Base-by-base conservation (phyloP, 30 jellyfish, hydroid and myxozoan genomes). In the Turritopsis dohrnii region DNA sequence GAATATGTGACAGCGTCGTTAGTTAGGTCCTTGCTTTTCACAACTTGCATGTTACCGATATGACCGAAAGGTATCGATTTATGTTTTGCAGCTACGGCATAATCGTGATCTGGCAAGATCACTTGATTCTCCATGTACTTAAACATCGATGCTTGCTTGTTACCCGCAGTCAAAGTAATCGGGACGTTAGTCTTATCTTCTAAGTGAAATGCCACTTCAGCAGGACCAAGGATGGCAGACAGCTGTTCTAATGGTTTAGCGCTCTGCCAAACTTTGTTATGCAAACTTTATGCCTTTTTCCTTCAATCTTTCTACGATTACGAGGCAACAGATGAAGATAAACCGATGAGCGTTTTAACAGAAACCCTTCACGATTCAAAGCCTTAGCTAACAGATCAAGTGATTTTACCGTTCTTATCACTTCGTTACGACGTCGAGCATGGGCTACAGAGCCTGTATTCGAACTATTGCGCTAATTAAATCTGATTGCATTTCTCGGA, bases 341-440 rank as follows among this genome's bases (percentile, higher is more conserved):
- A 77, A 76, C 92, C 26, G 92, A 84, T 69, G 92, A 75, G 52
- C 92, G 93, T 53, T 84, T 79, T 75, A 84, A 84, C 1, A 26
- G 73, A 91, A 27, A 84, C 72, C 92, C 92, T 76, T 84, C 93
- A 75, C 66, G 84, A 76, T 84, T 84, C 92, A 84, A 84, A 21
- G 90, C 92, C 79, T 77, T 91, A 25, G 52, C 53, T 75, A 84
- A 75, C 66, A 8, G 92, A 76, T 75, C 92, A 25, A 84, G 92
- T 84, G 92, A 65, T 75, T 79, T 76, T 1, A 84, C 86, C 16
- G 92, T 77, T 79, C 87, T 28, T 84, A 77, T 84, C 83, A 84
- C 92, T 75, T 84, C 71, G 71, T 84, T 84, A 75, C 92, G 71
- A 27, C 69, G 86, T 75, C 90, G 53, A 25, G 77, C 75, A 75